Percentiles rank a stretch among this genome's conserved stretches.
Evolutionary conservation across 2,797 vertebrate species (phyloP).

Genomic region (Myotis daubentonii): DNA sequence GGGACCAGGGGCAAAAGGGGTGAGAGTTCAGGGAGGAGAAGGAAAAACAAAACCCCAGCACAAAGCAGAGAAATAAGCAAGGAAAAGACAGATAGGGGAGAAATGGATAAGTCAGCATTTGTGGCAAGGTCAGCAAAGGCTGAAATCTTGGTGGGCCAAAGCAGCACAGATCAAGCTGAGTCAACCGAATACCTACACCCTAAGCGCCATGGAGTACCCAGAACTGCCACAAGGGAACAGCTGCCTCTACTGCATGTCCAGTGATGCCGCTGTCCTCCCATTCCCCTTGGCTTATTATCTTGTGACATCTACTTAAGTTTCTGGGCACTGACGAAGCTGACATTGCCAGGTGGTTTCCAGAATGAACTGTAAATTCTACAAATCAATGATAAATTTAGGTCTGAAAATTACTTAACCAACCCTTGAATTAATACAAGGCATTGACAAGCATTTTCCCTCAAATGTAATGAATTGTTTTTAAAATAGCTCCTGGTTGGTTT

Average conservation of each 20-base stretch:
- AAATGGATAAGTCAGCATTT: not conserved
- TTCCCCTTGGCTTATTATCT: not conserved
- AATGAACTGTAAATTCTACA: conserved; percentile 21
- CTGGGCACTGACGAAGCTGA: not conserved
- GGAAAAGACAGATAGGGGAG: not conserved
- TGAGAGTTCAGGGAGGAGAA: not conserved
- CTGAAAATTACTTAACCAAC: conserved; percentile 50
- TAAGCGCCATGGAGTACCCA: not conserved
- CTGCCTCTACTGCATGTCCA: not conserved
- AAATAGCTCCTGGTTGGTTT: not conserved
- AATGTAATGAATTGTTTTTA: not conserved
- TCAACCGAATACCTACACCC: not conserved
- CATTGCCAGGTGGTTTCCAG: conserved; percentile 49
- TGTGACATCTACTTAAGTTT: not conserved
- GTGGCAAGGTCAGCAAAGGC: not conserved
- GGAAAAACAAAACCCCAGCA: not conserved
- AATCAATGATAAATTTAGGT: conserved; percentile 9
- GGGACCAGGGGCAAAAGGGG: not conserved
- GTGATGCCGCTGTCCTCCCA: not conserved
- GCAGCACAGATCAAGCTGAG: not conserved
- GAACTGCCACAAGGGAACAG: not conserved
- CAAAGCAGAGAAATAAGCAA: not conserved
- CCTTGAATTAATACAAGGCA: conserved; percentile 13
- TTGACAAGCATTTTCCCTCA: not conserved
- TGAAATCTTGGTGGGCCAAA: not conserved